Conservation (phyloP, 1,140 invertebrate genomes). For the Pseudomyrmex sp. region DNA sequence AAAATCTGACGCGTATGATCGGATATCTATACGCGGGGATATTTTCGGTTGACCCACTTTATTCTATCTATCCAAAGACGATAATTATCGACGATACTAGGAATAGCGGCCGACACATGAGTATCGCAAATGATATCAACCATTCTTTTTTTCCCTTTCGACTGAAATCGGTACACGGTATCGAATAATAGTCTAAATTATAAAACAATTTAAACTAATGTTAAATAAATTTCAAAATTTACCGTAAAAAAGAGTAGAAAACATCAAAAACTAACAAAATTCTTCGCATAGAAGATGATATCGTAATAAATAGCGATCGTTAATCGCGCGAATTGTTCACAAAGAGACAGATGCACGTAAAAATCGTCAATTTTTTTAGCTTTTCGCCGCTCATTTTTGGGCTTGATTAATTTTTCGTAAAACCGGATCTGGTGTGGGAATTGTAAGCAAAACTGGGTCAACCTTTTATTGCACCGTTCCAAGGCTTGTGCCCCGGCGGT, state of each 20-base stretch:
- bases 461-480: slow-evolving; percentile 71
- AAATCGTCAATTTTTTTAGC: slow-evolving; percentile 45
- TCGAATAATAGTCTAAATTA: neutral
- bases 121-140: slow-evolving; percentile 19
- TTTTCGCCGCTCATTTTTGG: slow-evolving; percentile 61
- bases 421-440: slow-evolving; percentile 68
- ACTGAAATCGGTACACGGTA: neutral
- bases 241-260: neutral
- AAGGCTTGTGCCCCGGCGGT: slow-evolving; percentile 62
- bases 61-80: slow-evolving; percentile 58
- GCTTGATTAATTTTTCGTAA: slow-evolving; percentile 73
- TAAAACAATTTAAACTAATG: no score
- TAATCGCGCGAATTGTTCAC: neutral
- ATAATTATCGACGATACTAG: slow-evolving; percentile 74
- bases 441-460: slow-evolving; percentile 75
- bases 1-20: slow-evolving; percentile 56
- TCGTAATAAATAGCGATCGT: neutral
- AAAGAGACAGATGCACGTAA: neutral
- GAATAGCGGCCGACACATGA: slow-evolving; percentile 62
- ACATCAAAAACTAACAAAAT: neutral
- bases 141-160: slow-evolving; percentile 6
- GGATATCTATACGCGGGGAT: slow-evolving; percentile 49
- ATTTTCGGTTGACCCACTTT: slow-evolving; percentile 72
- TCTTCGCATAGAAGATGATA: neutral
- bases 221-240: neutral